Base-by-base conservation (phyloP, 2,888 invertebrate genomes). In the Cryptus armator region DNA sequence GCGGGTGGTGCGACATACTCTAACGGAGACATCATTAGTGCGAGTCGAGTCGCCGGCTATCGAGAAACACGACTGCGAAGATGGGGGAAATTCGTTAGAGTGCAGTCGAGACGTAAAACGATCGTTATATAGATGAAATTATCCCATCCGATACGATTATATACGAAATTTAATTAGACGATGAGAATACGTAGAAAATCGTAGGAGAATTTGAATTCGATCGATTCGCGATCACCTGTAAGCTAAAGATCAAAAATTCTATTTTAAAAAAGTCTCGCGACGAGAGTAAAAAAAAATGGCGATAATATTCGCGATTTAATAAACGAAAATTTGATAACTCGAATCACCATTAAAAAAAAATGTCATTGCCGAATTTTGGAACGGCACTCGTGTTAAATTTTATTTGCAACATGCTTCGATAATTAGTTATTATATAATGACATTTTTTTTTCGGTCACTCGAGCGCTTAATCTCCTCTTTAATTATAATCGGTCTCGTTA, bases 21-120 rank as follows among this genome's bases (percentile, higher is more conserved):
- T 68, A 75, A 75, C 62, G 68, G 59, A 59, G 68, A 78, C 68
- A 62, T 78, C 78, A 62, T 78, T 78, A 78, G 59, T 56, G 56
- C 12, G 32, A 48, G 62, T 46, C 29, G 59, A 7, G 74, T 62
- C 48, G 32, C 43, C 64, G 14, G 29, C 32, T 19, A 24, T 16
- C 56, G 24, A 56, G 24, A 19, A 56, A 56, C 56, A 19, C 56
- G 56, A 56, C 37, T 37, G 19, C 24, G 10, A 10, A 9, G 1
- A 5, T 9, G 10, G 75, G 32, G 32, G 12, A 75, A 75, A 75
- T 62, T 75, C 62, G 62, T 64, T 75, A 48, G 32, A 75, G 53
- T 46, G 16, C 29, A 51, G n/a, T 46, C 19, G 59, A 62, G 44
- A 46, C 62, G 29, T 32, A 74, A 71, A 62, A 71, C 66, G 53